Conservation (phyloP, 2,888 invertebrate species). For the Nipponacmea schrenckii region DNA sequence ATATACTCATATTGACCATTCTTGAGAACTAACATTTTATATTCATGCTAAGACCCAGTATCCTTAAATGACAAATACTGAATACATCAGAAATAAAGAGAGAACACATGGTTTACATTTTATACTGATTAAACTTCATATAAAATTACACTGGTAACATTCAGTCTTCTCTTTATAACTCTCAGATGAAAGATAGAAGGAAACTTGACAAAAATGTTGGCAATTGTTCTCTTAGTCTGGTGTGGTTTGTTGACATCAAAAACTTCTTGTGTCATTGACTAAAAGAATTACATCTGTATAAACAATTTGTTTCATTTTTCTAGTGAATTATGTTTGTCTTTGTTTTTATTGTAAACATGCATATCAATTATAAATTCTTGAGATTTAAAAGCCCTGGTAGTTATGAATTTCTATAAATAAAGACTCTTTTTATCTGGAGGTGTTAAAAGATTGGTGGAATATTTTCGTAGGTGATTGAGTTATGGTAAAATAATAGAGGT, state of each 20-base stretch:
- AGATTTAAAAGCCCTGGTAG: neutral
- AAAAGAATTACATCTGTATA: constrained; percentile 3
- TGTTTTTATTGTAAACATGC: neutral
- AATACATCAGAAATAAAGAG: too few species aligned
- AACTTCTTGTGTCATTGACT: neutral
- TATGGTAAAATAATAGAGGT: constrained; percentile 1
- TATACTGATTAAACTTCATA: too few species aligned
- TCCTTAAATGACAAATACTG: too few species aligned
- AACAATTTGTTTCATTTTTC: neutral
- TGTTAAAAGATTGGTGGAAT: neutral
- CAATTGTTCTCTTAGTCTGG: constrained; percentile 1
- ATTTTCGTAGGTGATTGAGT: neutral
- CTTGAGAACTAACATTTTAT: too few species aligned
- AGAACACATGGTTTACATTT: too few species aligned
- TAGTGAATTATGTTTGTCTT: neutral
- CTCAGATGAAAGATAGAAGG: neutral
- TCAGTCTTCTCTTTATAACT: neutral
- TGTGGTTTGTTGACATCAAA: neutral
- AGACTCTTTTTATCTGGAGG: too few species aligned
- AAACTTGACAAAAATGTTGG: constrained; percentile 9
- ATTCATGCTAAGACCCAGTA: too few species aligned
- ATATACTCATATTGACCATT: too few species aligned
- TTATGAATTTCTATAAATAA: neutral
- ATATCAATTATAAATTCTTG: neutral
- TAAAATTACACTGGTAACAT: neutral